A percentile compares a stretch with the other conserved stretches of the same genome.
These are phyloP conservation scores for Smittia sp. DNA, from an alignment of 2,888 invertebrate genomes.

Conservation along the genomic window DNA sequence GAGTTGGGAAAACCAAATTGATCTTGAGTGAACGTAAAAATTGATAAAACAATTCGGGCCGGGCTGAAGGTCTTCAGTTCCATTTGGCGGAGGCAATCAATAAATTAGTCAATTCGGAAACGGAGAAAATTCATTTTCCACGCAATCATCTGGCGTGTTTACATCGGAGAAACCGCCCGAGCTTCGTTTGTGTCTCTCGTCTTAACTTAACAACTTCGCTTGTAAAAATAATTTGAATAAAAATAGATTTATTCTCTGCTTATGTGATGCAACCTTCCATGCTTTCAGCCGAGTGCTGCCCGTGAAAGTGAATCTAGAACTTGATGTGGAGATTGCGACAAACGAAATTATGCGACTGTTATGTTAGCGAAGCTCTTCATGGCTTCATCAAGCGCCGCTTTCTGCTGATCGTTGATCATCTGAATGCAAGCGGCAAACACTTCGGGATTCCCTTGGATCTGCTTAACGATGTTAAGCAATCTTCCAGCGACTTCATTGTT, in stretches of 20 bases:
- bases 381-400: slow-evolving; percentile 77
- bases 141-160: not conserved
- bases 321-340: slow-evolving; percentile 9
- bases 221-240: slow-evolving; percentile 19
- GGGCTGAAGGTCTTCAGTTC: too few relatives aligned
- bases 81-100: not conserved
- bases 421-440: slow-evolving; percentile 77
- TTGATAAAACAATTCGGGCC: not conserved
- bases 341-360: slow-evolving; percentile 33
- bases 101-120: slow-evolving; percentile 2
- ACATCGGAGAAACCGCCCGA: not conserved
- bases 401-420: slow-evolving; percentile 74
- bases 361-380: slow-evolving; percentile 53
- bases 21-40: not conserved
- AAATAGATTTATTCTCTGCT: slow-evolving; percentile 1
- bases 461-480: slow-evolving; percentile 79
- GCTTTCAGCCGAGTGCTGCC: not conserved
- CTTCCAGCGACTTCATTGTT: slow-evolving; percentile 72
- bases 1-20: too few relatives aligned
- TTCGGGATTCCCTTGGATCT: slow-evolving; percentile 79
- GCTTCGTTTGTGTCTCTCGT: not conserved
- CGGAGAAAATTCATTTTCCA: not conserved
- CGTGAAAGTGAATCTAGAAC: not conserved
- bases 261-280: not conserved
- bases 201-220: slow-evolving; percentile 18